Conservation (phyloP, 2,888 invertebrate species). For the Amphipyra berbera region DNA sequence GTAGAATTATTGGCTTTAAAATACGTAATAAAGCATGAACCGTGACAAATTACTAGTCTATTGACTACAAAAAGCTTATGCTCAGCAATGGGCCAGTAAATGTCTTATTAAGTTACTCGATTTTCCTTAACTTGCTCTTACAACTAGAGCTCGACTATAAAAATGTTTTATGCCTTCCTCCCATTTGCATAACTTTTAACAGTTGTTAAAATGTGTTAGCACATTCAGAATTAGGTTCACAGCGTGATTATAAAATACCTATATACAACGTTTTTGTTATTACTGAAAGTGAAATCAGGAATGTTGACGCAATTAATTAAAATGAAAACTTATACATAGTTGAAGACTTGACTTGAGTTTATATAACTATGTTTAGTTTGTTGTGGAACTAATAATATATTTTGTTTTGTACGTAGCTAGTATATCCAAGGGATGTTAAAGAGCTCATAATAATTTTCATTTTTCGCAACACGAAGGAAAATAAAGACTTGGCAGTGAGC, state of each 20-base stretch:
- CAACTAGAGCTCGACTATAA: constrained; percentile 47
- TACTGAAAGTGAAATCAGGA: constrained; percentile 5
- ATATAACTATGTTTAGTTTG: neutral
- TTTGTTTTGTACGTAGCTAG: neutral
- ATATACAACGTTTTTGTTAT: constrained; percentile 23
- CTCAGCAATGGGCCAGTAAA: constrained; percentile 39
- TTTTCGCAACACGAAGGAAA: constrained; percentile 20
- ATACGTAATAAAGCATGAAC: neutral
- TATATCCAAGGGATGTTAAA: neutral
- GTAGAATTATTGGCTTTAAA: too few relatives aligned
- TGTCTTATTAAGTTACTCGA: constrained; percentile 54
- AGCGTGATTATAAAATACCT: constrained; percentile 39
- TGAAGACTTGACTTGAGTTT: too few relatives aligned
- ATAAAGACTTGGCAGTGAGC: constrained; percentile 8
- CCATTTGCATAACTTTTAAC: constrained; percentile 55
- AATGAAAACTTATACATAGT: neutral
- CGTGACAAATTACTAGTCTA: constrained; percentile 27
- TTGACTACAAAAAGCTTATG: constrained; percentile 32
- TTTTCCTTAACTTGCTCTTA: constrained; percentile 48
- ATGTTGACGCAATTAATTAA: neutral
- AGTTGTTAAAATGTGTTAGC: constrained; percentile 51
- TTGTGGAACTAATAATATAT: neutral
- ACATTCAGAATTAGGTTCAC: constrained; percentile 37
- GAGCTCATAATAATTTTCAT: neutral
- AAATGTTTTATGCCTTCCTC: constrained; percentile 54